A percentile compares a stretch with the other conserved stretches of the same genome.
Evolutionary conservation across 2,888 invertebrate species (phyloP).

Genomic region (Anoplius nigerrimus): DNA sequence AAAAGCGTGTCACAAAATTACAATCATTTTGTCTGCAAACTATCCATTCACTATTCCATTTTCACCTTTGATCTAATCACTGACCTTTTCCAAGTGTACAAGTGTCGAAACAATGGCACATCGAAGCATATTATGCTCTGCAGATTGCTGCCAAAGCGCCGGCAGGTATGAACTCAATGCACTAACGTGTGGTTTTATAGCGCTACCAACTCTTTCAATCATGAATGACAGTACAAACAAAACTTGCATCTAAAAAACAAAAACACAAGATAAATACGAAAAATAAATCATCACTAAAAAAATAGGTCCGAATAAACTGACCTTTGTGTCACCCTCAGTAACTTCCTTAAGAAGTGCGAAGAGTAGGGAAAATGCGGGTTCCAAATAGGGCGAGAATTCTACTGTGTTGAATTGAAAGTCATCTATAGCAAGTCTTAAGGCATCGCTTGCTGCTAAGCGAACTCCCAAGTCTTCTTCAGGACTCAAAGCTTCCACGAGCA

Average conservation of each 20-base stretch:
- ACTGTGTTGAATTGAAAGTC: constrained; percentile 94
- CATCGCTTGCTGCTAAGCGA: constrained; percentile 89
- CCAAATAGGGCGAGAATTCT: constrained; percentile 89
- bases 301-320: constrained; percentile 61
- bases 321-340: constrained; percentile 94
- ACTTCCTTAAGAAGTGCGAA: constrained; percentile 91
- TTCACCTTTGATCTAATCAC: constrained; percentile 15
- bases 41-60: background rate
- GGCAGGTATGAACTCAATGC: constrained; percentile 90
- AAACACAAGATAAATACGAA: constrained; percentile 40
- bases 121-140: constrained; percentile 91
- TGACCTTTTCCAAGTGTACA: constrained; percentile 88
- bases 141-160: constrained; percentile 91
- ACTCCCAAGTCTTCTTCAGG: constrained; percentile 92
- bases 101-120: constrained; percentile 93
- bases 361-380: constrained; percentile 85
- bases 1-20: constrained; percentile 6
- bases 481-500: constrained; percentile 84
- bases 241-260: constrained; percentile 85
- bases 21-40: constrained; percentile 17
- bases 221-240: constrained; percentile 92
- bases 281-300: constrained; percentile 10
- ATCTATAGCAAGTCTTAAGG: constrained; percentile 89
- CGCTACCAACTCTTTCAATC: constrained; percentile 89
- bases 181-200: constrained; percentile 83